These are phyloP conservation scores for Sebastes steindachneri DNA, from an alignment of 2,797 vertebrate species.

Conservation along the genomic window DNA sequence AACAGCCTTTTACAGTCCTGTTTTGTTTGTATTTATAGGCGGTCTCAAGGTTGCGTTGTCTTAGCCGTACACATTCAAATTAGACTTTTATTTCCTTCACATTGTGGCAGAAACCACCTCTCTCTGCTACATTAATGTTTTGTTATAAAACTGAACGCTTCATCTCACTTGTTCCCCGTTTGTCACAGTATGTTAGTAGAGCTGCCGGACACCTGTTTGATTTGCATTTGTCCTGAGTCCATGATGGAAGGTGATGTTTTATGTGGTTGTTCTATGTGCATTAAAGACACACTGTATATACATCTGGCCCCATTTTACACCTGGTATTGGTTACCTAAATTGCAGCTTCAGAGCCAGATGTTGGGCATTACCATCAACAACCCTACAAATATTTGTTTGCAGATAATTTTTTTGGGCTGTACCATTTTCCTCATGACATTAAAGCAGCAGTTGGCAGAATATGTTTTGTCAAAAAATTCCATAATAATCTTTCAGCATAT, in stretches of 20 bases:
- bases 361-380: not conserved
- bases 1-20: not conserved
- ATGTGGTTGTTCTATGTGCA: not conserved
- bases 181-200: not conserved
- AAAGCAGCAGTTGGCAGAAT: not conserved
- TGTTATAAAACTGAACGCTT: not conserved
- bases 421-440: not conserved
- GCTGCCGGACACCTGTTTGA: not conserved
- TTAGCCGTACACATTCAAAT: not conserved
- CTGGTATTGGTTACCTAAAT: not conserved
- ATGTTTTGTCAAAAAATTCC: too few relatives aligned
- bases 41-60: not conserved
- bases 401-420: not conserved
- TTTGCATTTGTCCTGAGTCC: constrained; percentile 8
- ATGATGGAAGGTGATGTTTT: not conserved
- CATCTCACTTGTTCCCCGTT: not conserved
- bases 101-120: not conserved
- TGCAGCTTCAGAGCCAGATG: not conserved
- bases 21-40: not conserved
- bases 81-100: not conserved
- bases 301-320: not conserved
- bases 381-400: not conserved
- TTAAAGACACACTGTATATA: not conserved
- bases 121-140: not conserved
- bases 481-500: too few relatives aligned